These are phyloP conservation scores for Coleophora deauratella DNA, from an alignment of 2,888 invertebrate genomes.

Conservation along the genomic window DNA sequence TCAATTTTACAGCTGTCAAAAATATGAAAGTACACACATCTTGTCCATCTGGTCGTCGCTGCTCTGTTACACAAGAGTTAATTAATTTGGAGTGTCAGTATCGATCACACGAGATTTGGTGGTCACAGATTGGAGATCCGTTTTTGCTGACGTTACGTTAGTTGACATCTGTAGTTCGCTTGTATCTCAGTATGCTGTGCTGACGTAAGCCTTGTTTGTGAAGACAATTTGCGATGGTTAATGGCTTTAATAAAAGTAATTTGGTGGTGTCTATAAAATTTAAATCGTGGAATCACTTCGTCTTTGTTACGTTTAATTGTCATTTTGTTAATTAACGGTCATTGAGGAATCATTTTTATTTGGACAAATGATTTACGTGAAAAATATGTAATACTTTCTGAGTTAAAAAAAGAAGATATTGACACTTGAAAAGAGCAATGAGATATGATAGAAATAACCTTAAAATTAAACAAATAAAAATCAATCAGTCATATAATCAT, in stretches of 20 bases:
- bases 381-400: too few relatives aligned
- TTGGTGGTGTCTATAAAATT: background rate
- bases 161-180: background rate
- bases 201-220: slow-evolving; percentile 1
- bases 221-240: too few relatives aligned
- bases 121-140: slow-evolving; percentile 38
- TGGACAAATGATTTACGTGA: too few relatives aligned
- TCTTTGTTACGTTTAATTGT: background rate
- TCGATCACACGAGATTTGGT: slow-evolving; percentile 51
- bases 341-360: background rate
- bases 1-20: too few relatives aligned
- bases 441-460: too few relatives aligned
- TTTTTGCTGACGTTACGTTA: slow-evolving; percentile 48
- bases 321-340: background rate
- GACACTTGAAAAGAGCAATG: too few relatives aligned
- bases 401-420: too few relatives aligned
- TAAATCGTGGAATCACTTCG: background rate
- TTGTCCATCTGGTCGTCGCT: slow-evolving; percentile 3
- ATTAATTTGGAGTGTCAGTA: slow-evolving; percentile 48
- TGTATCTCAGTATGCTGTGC: background rate
- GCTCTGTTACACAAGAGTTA: slow-evolving; percentile 25
- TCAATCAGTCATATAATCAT: too few relatives aligned
- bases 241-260: background rate
- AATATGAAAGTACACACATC: too few relatives aligned
- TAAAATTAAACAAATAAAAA: too few relatives aligned